A percentile compares a stretch with the other conserved stretches of the same genome.
These are phyloP conservation scores for Lordiphosa clarofinis DNA, from an alignment of 1,140 invertebrate genomes.

Conservation along the genomic window DNA sequence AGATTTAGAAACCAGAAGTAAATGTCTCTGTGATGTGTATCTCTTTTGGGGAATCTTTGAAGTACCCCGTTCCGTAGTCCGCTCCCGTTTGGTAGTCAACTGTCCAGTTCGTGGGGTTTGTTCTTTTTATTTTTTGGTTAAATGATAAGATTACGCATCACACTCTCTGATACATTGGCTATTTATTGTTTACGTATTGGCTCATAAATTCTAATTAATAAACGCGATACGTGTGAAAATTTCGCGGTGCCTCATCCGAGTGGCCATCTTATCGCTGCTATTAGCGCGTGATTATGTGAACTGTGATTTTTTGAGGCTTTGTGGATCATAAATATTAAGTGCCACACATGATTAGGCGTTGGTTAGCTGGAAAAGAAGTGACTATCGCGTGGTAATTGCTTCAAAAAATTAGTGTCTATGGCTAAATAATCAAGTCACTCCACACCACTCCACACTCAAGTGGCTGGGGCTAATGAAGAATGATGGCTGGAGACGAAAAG, in stretches of 20 bases:
- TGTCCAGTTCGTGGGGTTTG: neutral
- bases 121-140: neutral
- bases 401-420: slow-evolving; percentile 24
- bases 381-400: slow-evolving; percentile 5
- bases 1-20: too few relatives aligned
- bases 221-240: slow-evolving; percentile 25
- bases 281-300: slow-evolving; percentile 68
- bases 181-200: slow-evolving; percentile 63
- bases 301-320: slow-evolving; percentile 46
- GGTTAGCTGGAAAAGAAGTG: slow-evolving; percentile 23
- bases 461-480: slow-evolving; percentile 37
- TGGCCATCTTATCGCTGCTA: slow-evolving; percentile 38
- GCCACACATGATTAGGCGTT: slow-evolving; percentile 22
- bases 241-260: slow-evolving; percentile 23
- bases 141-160: slow-evolving; percentile 50
- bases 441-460: slow-evolving; percentile 4
- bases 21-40: too few relatives aligned
- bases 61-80: neutral
- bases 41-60: too few relatives aligned
- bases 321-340: slow-evolving; percentile 51
- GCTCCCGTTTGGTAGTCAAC: slow-evolving; percentile 19
- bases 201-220: slow-evolving; percentile 75
- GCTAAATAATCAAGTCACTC: slow-evolving; percentile 12
- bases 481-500: neutral
- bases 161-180: slow-evolving; percentile 48